These are phyloP conservation scores for Enteromius thamalakanensis DNA, from an alignment of 2,797 vertebrate genomes.

Conservation along the genomic window DNA sequence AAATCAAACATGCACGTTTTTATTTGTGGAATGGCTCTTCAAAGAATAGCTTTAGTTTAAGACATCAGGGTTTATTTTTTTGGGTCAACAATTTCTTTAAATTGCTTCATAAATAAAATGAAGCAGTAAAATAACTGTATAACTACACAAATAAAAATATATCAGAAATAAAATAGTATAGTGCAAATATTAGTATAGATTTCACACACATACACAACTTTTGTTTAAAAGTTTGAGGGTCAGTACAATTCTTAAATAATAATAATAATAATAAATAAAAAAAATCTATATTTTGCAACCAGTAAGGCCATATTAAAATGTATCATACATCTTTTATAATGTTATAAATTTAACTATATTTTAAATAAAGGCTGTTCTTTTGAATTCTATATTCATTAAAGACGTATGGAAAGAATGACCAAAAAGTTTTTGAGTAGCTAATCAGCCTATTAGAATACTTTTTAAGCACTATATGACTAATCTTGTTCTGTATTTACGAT, in stretches of 20 bases:
- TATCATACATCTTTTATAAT: not conserved
- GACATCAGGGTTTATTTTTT: not conserved
- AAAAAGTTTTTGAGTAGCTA: not conserved
- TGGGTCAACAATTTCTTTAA: not conserved
- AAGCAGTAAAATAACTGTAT: too few relatives aligned
- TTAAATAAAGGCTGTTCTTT: too few relatives aligned
- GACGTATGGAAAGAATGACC: not conserved
- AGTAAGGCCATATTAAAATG: not conserved
- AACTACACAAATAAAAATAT: not conserved
- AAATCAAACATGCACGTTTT: not conserved
- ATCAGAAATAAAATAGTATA: not conserved
- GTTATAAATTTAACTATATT: not conserved
- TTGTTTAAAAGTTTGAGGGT: too few relatives aligned
- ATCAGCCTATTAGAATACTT: too few relatives aligned
- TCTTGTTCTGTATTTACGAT: not conserved
- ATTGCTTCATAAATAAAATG: not conserved
- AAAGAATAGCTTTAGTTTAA: too few relatives aligned
- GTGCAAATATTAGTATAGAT: not conserved
- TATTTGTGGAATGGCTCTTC: not conserved
- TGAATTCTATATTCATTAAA: too few relatives aligned
- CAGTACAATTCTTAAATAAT: too few relatives aligned
- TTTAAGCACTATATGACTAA: too few relatives aligned
- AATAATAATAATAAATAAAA: too few relatives aligned
- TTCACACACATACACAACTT: too few relatives aligned
- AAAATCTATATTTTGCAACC: not conserved